Evolutionary conservation across 2,113 vertebrate species (phyloP).

Genomic region (Sigmodon hispidus): DNA sequence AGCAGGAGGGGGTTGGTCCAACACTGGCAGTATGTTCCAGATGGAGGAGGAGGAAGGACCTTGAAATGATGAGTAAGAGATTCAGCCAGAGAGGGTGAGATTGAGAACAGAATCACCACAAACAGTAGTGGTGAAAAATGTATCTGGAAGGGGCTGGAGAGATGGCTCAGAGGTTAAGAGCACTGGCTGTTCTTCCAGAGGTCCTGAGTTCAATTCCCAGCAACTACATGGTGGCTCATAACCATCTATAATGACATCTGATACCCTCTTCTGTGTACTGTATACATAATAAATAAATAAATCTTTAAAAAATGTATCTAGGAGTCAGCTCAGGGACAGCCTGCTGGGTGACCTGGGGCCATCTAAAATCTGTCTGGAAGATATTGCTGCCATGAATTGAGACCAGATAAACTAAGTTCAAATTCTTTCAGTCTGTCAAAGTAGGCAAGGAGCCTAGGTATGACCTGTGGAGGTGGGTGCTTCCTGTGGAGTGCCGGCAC

Average conservation of each 20-base stretch:
- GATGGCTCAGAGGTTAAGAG: no score
- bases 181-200: no score
- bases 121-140: not conserved
- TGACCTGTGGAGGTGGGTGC: not conserved
- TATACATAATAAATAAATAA: no score
- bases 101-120: not conserved
- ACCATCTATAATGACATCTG: no score
- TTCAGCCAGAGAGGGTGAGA: not conserved
- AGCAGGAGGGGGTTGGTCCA: not conserved
- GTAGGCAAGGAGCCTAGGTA: not conserved
- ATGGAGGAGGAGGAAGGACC: not conserved
- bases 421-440: not conserved
- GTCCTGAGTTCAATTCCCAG: no score
- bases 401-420: not conserved
- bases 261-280: no score
- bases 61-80: not conserved
- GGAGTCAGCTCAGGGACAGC: not conserved
- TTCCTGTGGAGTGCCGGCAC: not conserved
- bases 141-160: not conserved
- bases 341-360: not conserved
- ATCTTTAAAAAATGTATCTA: not conserved
- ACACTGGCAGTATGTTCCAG: not conserved
- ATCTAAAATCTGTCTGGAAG: not conserved
- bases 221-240: no score
- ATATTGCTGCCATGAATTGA: not conserved